Percentiles rank a stretch among this genome's conserved stretches.
These are phyloP conservation scores for Hololepta plana DNA, from an alignment of 2,888 invertebrate species.

Conservation along the genomic window DNA sequence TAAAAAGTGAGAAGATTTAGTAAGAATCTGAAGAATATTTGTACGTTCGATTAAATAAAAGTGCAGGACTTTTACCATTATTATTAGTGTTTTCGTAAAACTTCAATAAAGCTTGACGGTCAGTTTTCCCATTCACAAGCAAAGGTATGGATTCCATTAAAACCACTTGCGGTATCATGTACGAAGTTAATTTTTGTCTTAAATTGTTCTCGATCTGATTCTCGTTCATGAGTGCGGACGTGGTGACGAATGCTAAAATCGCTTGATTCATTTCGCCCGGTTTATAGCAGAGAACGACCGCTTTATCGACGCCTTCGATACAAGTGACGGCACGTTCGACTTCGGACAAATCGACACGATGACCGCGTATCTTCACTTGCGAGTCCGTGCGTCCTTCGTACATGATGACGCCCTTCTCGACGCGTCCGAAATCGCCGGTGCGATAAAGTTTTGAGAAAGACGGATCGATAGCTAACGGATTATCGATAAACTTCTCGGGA, in stretches of 20 bases:
- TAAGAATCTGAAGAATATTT: background rate
- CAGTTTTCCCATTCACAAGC: slow-evolving; percentile 74
- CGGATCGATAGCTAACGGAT: slow-evolving; percentile 50
- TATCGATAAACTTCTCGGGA: slow-evolving; percentile 54
- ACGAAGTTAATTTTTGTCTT: slow-evolving; percentile 45
- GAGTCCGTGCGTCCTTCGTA: slow-evolving; percentile 76
- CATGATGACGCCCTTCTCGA: slow-evolving; percentile 43
- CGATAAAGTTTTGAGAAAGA: slow-evolving; percentile 55
- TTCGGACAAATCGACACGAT: slow-evolving; percentile 70
- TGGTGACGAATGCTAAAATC: slow-evolving; percentile 44
- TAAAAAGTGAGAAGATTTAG: slow-evolving; percentile 13
- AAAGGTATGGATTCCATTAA: slow-evolving; percentile 58
- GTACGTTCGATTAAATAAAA: background rate
- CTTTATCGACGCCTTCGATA: slow-evolving; percentile 51
- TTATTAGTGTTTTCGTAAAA: slow-evolving; percentile 56
- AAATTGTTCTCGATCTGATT: slow-evolving; percentile 46
- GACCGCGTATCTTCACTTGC: slow-evolving; percentile 68
- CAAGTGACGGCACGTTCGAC: slow-evolving; percentile 55
- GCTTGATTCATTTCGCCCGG: slow-evolving; percentile 54
- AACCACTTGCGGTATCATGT: slow-evolving; percentile 67
- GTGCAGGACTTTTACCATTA: slow-evolving; percentile 30
- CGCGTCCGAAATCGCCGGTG: slow-evolving; percentile 68
- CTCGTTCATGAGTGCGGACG: slow-evolving; percentile 27
- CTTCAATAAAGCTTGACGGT: slow-evolving; percentile 58
- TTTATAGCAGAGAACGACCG: slow-evolving; percentile 62